These are phyloP conservation scores for Sceliomorpha sp. DNA, from an alignment of 2,888 invertebrate species.

Conservation along the genomic window DNA sequence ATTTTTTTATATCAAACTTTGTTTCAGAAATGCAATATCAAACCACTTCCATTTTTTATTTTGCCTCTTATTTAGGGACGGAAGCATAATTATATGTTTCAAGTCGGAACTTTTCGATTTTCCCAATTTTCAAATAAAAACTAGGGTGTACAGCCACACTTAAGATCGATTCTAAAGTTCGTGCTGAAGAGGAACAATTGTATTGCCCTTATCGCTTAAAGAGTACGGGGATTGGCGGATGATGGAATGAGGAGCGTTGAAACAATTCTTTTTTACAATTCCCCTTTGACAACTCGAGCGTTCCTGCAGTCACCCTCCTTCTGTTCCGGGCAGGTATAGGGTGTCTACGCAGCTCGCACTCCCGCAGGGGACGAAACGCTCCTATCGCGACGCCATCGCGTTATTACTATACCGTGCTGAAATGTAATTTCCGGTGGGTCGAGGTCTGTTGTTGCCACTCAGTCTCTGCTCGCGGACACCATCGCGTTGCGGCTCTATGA, in stretches of 20 bases:
- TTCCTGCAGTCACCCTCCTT: constrained; percentile 17
- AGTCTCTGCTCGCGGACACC: constrained; percentile 52
- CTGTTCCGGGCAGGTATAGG: constrained; percentile 25
- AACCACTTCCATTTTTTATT: too few relatives aligned
- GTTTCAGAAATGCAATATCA: too few relatives aligned
- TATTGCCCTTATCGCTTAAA: too few relatives aligned
- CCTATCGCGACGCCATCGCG: constrained; percentile 58
- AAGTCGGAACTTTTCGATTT: too few relatives aligned
- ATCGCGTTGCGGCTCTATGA: constrained; percentile 36
- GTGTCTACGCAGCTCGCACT: constrained; percentile 7
- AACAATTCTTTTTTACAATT: constrained; percentile 14
- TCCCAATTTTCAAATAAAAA: too few relatives aligned
- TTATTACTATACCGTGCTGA: constrained; percentile 73
- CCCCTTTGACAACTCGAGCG: constrained; percentile 19
- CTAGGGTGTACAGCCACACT: too few relatives aligned
- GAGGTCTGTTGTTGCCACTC: constrained; percentile 62
- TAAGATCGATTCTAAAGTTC: too few relatives aligned
- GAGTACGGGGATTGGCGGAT: too few relatives aligned
- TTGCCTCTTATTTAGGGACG: too few relatives aligned
- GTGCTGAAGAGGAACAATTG: too few relatives aligned
- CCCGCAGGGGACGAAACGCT: constrained; percentile 43
- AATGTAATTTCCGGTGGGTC: constrained; percentile 78
- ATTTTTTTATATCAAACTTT: too few relatives aligned
- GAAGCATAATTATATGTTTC: too few relatives aligned
- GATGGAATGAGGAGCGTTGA: constrained; percentile 1